phyloP scores from a whole-genome alignment of 2,888 invertebrate genomes.

The Polietes domitor region DNA sequence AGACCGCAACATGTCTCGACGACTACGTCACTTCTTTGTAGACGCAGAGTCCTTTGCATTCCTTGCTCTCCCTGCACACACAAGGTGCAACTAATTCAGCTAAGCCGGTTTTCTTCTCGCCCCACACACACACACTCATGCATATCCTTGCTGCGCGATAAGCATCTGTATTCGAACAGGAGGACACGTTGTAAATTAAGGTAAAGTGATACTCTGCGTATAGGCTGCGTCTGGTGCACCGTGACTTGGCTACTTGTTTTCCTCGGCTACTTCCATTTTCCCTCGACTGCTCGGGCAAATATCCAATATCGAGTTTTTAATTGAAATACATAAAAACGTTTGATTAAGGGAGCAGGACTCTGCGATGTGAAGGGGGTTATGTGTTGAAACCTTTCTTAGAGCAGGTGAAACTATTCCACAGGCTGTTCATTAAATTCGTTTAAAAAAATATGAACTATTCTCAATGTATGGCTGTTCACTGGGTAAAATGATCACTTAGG shows the following conservation, averaged over 20 bases:
- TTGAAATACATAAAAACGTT: slow-evolving; percentile 31
- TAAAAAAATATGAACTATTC: slow-evolving; percentile 19
- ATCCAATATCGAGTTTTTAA: slow-evolving; percentile 18
- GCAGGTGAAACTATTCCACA: slow-evolving; percentile 25
- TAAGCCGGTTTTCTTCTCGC: slow-evolving; percentile 61
- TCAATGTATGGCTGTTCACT: not conserved
- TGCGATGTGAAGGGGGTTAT: not conserved
- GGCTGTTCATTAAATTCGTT: not conserved
- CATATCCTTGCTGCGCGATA: slow-evolving; percentile 66
- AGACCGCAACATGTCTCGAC: too few relatives aligned
- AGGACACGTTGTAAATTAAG: slow-evolving; percentile 48
- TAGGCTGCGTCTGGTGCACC: slow-evolving; percentile 15
- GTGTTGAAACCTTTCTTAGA: not conserved
- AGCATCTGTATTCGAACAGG: slow-evolving; percentile 66
- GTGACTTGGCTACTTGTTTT: slow-evolving; percentile 63
- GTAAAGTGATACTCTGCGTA: slow-evolving; percentile 48
- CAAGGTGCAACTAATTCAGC: slow-evolving; percentile 68
- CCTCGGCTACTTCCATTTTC: not conserved
- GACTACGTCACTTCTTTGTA: not conserved
- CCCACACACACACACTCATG: slow-evolving; percentile 23
- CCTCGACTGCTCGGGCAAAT: not conserved
- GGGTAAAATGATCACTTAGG: not conserved
- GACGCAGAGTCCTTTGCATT: slow-evolving; percentile 21
- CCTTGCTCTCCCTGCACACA: slow-evolving; percentile 41
- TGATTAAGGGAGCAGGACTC: not conserved